phyloP scores from a whole-genome alignment of 2,113 vertebrate genomes.

The Hymenochirus boettgeri region DNA sequence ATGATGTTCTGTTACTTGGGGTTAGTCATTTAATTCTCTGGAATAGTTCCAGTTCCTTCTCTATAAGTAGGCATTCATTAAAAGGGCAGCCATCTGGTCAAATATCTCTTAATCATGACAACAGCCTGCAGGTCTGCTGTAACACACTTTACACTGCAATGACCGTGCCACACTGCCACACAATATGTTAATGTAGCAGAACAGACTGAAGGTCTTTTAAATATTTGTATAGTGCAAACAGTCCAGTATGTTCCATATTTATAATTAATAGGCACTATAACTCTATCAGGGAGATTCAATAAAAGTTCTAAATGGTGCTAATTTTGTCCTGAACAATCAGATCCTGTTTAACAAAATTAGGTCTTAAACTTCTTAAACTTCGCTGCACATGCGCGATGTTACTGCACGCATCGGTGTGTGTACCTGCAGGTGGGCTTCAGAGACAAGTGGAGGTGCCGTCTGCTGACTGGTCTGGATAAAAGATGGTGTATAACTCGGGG shows the following conservation, averaged over 20 bases:
- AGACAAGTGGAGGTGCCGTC: too few species aligned
- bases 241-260: background rate
- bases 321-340: too few species aligned
- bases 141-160: background rate
- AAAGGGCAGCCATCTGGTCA: conserved; percentile 14
- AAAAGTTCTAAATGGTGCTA: too few species aligned
- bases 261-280: too few species aligned
- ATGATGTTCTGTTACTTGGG: background rate
- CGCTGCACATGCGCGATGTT: too few species aligned
- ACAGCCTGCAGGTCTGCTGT: background rate
- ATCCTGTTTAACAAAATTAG: too few species aligned
- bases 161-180: background rate
- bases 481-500: too few species aligned
- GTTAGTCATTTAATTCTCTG: background rate
- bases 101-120: conserved; percentile 5
- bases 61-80: conserved; percentile 15
- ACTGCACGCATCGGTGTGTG: too few species aligned
- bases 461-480: too few species aligned
- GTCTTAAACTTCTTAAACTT: too few species aligned
- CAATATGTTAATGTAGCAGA: conserved; percentile 8
- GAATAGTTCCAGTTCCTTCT: conserved; percentile 1
- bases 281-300: too few species aligned
- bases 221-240: background rate
- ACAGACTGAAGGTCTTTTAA: background rate
- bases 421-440: too few species aligned